Percentiles rank a stretch among this genome's conserved stretches.
Conservation (phyloP, 2,113 vertebrate genomes). For the Stigmatopora nigra region DNA sequence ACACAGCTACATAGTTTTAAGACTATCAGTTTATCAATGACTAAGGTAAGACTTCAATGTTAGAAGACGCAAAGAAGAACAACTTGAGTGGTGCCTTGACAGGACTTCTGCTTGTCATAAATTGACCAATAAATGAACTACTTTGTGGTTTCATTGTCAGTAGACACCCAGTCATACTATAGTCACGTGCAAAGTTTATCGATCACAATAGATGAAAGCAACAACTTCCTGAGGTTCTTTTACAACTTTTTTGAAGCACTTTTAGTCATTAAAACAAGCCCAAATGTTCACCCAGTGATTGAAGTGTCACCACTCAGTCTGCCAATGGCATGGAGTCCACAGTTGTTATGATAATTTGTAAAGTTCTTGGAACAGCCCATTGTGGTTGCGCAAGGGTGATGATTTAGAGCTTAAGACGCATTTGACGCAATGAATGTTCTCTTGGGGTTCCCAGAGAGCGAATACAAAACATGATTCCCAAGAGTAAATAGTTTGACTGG, state of each 20-base stretch:
- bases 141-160: no score
- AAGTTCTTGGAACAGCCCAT: slow-evolving; percentile 28
- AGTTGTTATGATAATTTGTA: slow-evolving; percentile 44
- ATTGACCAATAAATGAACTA: no score
- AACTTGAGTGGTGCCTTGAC: no score
- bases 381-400: slow-evolving; percentile 19
- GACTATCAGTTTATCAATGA: no score
- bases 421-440: slow-evolving; percentile 33
- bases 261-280: slow-evolving; percentile 17
- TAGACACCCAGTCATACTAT: not conserved
- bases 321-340: slow-evolving; percentile 18
- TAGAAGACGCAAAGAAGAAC: no score
- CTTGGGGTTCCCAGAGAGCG: slow-evolving; percentile 36
- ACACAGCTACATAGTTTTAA: no score
- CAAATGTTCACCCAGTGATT: slow-evolving; percentile 23
- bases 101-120: no score
- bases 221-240: slow-evolving; percentile 16
- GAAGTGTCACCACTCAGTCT: not conserved
- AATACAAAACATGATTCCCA: slow-evolving; percentile 5
- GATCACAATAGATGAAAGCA: not conserved
- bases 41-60: no score
- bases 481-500: not conserved
- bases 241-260: not conserved
- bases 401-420: slow-evolving; percentile 36
- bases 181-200: not conserved